phyloP scores from a whole-genome alignment of 2,888 invertebrate genomes.

The Euzetes globulus region DNA sequence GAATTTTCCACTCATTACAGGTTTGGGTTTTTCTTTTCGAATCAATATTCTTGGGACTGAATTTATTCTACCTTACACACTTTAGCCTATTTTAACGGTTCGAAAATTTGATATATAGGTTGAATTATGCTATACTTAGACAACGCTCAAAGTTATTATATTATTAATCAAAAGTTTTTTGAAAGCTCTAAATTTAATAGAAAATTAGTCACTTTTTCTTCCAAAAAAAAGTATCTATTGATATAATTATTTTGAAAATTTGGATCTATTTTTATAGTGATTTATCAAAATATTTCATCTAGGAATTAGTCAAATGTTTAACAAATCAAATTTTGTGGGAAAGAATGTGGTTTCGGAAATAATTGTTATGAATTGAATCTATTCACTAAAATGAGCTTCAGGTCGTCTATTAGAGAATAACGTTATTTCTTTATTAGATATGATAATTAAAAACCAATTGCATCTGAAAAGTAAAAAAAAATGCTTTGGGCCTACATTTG shows the following conservation, averaged over 20 bases:
- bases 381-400: no score
- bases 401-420: no score
- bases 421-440: no score
- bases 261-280: neutral
- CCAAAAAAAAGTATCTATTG: neutral
- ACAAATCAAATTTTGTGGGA: no score
- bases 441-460: no score
- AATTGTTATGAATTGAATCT: no score
- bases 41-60: no score
- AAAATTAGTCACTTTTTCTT: constrained; percentile 1
- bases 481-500: no score
- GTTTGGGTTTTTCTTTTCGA: neutral
- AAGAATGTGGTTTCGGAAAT: no score
- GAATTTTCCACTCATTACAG: neutral
- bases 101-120: neutral
- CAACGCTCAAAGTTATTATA: neutral
- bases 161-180: neutral
- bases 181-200: neutral
- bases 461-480: no score
- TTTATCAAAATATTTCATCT: neutral
- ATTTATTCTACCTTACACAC: no score
- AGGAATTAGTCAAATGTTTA: no score
- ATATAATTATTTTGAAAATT: neutral
- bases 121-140: neutral
- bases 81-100: neutral